Base-by-base conservation (phyloP, 2,797 vertebrate genomes). In the Poeciliopsis infans region DNA sequence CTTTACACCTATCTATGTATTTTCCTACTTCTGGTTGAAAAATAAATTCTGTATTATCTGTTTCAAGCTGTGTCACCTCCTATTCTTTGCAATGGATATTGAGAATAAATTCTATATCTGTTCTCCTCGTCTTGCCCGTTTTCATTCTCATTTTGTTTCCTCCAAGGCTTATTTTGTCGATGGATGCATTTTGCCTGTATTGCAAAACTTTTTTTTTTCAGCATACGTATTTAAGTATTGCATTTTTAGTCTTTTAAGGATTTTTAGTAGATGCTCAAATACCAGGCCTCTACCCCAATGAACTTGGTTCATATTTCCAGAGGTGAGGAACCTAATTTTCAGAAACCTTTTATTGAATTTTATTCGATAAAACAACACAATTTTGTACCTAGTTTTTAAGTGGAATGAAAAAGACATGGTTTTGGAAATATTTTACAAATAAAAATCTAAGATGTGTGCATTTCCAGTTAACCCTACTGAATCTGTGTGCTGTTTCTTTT, bases 31-130 rank as follows among this genome's bases (percentile, higher is more conserved):
- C 97, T 97, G 97, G 97, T 97, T 98, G 95, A 98, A 96, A 68
- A 98, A 98, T 98, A 98, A 98, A 98, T 97, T 97, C 96, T 97
- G 95, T 97, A 97, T 97, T 97, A 97, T 97, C 96, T 97, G 97
- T 97, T 98, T 97, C 94, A 96, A 96, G 95, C 91, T 91, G 96
- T 95, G 96, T 97, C 96, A 96, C 95, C 89, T 96, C 95, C 96
- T 93, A 96, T 94, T 96, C 94, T 95, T 95, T 92, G 88, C 92
- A 75, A 84, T 90, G 86, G 87, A 91, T 93, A 87, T 92, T 91
- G 87, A 74, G 88, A 92, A 94, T 94, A 91, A 89, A 92, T 92
- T 90, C 88, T 92, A 84, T 90, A 91, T 93, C 87, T 92, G 86
- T 94, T 93, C 78, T 86, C 75, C 79, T 86, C 28, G 82, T 84